These are phyloP conservation scores for Lissonota sp. DNA, from an alignment of 2,888 invertebrate species.

Conservation along the genomic window DNA sequence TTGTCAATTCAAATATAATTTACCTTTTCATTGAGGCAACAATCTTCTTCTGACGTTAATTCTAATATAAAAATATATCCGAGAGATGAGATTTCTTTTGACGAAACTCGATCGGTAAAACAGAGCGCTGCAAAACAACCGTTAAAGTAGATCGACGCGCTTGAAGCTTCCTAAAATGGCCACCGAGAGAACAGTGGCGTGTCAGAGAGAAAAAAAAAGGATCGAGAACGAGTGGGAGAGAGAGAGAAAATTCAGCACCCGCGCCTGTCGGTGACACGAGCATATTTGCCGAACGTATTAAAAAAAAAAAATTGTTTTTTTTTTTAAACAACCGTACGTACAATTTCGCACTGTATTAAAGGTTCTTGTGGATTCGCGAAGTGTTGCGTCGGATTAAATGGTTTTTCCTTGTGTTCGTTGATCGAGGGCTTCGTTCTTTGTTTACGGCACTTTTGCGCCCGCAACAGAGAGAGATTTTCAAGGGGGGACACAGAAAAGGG, in stretches of 20 bases:
- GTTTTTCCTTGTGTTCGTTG: neutral
- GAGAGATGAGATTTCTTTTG: no score
- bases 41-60: no score
- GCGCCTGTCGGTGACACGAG: constrained; percentile 61
- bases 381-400: neutral
- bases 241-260: constrained; percentile 38
- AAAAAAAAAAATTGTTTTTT: constrained; percentile 37
- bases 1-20: no score
- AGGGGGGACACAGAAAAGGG: constrained; percentile 25
- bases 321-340: constrained; percentile 41
- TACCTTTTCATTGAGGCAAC: no score
- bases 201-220: neutral
- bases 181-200: constrained; percentile 40
- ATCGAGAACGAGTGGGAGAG: constrained; percentile 6
- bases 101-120: no score
- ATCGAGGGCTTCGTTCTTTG: constrained; percentile 26
- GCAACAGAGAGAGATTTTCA: neutral
- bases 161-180: constrained; percentile 45
- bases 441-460: constrained; percentile 45
- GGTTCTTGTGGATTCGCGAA: constrained; percentile 12
- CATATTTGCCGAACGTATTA: constrained; percentile 53
- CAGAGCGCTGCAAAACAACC: no score
- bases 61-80: no score
- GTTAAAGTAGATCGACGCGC: no score
- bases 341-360: constrained; percentile 3